A percentile compares a stretch with the other conserved stretches of the same genome.
phyloP scores from a whole-genome alignment of 92 coral and sea anemone genomes.

The Epizoanthus fatuus region DNA sequence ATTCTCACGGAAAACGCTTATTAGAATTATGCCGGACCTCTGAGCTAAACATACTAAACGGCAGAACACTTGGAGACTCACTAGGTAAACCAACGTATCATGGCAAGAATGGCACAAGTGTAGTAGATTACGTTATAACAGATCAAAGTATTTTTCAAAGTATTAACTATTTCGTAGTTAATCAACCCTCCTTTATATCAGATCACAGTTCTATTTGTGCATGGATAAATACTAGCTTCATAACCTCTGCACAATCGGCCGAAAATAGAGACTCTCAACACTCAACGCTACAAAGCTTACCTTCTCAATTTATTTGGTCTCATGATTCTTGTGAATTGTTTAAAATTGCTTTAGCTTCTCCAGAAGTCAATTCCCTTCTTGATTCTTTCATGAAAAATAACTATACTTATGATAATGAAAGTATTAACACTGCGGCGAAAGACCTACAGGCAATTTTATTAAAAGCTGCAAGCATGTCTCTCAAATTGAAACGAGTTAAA shows the following conservation, averaged over 20 bases:
- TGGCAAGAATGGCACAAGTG: slow-evolving; percentile 50
- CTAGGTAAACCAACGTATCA: slow-evolving; percentile 53
- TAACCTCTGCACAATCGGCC: background rate
- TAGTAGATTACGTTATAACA: slow-evolving; percentile 44
- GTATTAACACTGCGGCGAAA: slow-evolving; percentile 17
- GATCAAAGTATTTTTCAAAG: slow-evolving; percentile 19
- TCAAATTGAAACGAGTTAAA: slow-evolving; percentile 21
- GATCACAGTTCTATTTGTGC: slow-evolving; percentile 36
- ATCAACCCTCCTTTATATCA: slow-evolving; percentile 48
- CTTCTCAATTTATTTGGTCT: slow-evolving; percentile 51
- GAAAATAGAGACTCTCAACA: background rate
- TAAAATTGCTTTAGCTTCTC: slow-evolving; percentile 23
- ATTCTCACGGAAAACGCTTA: slow-evolving; percentile 64
- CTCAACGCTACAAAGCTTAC: slow-evolving; percentile 8
- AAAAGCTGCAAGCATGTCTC: slow-evolving; percentile 30
- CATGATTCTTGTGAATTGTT: slow-evolving; percentile 37
- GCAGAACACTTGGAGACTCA: slow-evolving; percentile 65
- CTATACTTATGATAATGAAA: slow-evolving; percentile 7
- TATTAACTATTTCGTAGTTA: slow-evolving; percentile 36
- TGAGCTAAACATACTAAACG: slow-evolving; percentile 63
- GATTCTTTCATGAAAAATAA: slow-evolving; percentile 27
- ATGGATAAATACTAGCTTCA: slow-evolving; percentile 37
- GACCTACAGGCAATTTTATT: slow-evolving; percentile 26
- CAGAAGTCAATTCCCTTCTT: slow-evolving; percentile 25
- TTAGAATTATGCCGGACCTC: slow-evolving; percentile 49